Conservation (phyloP, 2,888 invertebrate species). For the Rhagophthalmus giganteus region DNA sequence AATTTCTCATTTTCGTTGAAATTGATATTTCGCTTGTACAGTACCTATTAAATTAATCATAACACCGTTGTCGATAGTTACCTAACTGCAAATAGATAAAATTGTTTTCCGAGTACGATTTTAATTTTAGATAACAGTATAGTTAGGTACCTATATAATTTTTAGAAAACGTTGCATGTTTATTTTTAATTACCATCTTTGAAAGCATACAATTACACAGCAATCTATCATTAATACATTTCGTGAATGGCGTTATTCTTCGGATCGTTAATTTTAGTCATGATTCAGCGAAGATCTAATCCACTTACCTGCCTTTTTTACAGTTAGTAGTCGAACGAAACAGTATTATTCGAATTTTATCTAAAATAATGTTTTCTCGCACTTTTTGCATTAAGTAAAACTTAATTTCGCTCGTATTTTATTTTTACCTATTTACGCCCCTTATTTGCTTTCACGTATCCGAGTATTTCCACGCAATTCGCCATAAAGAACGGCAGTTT, state of each 20-base stretch:
- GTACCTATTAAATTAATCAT: too few relatives aligned
- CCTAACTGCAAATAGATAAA: too few relatives aligned
- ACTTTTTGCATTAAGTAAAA: not conserved
- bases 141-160: too few relatives aligned
- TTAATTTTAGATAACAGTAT: too few relatives aligned
- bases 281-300: not conserved
- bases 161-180: not conserved
- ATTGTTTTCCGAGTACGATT: too few relatives aligned
- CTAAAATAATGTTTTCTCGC: not conserved
- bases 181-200: not conserved
- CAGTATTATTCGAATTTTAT: not conserved
- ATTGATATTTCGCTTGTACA: too few relatives aligned
- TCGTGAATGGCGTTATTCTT: not conserved
- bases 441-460: not conserved
- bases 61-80: too few relatives aligned
- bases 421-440: too few relatives aligned
- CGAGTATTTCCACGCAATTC: not conserved
- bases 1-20: too few relatives aligned
- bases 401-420: not conserved
- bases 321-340: not conserved
- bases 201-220: not conserved
- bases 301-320: not conserved
- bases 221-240: not conserved
- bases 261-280: not conserved
- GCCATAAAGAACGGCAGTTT: slow-evolving; percentile 12